Base-by-base conservation (phyloP, 2,888 invertebrate species). In the Laothoe populi region DNA sequence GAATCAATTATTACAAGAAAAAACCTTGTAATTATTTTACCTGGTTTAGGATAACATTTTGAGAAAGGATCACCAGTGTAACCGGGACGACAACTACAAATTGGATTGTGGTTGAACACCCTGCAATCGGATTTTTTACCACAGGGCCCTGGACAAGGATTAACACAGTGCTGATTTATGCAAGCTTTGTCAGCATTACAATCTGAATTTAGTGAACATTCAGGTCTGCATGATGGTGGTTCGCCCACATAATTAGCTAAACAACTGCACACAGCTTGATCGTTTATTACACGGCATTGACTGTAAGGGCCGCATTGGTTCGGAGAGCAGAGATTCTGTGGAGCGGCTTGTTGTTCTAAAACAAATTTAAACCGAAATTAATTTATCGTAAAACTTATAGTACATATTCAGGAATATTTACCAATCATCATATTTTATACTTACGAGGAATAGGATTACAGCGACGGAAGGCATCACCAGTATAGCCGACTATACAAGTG, bases 71-170 rank as follows among this genome's bases (percentile, higher is more conserved):
- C 95, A 64, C 95, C 95, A 23, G 93, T 94, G 66, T 87, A 88
- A 38, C 95, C 95, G 59, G 87, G 80, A 62, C 92, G 87, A 80
- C 96, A 96, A 73, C 94, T 95, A 77, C 96, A 96, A 70, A 95
- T 95, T 1, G 96, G 95, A 78, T 95, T 95, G 78, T 96, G 95
- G 79, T 96, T 95, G 65, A 95, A 94, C 7, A 96, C 95, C 78
- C 95, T 93, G 79, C 96, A 96, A 66, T 94, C 93, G 38, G 96
- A 93, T 75, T 95, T 95, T 68, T 94, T 89, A 13, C 96, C 96
- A 79, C 96, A 97, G 21, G 95, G 93, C 38, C 95, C 95, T 24
- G 94, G 94, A 70, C 96, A 96, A 60, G 96, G 96, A 79, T 96
- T 95, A 3, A 92, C 80, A 82, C 96, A 96, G 85, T 95, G 95